Evolutionary conservation across 2,888 invertebrate species (phyloP), one percentile per base, ranked within the genome.

Genomic region (Pseudoips prasinana): DNA sequence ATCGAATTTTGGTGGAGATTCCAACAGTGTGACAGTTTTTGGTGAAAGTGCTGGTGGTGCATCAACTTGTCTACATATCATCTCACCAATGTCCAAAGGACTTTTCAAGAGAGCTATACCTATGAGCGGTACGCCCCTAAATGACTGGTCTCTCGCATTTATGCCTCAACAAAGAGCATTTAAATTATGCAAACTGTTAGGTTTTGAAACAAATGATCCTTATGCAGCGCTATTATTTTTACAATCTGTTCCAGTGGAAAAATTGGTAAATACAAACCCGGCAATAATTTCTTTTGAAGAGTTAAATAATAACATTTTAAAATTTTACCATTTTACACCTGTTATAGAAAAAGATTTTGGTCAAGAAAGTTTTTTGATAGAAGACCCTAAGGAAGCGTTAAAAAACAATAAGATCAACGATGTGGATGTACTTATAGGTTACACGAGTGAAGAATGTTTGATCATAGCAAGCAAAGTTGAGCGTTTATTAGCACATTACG

Each of bases 391-490:
- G 4, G 46, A 63, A 8, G 29, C 54, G 10, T 38, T 73, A 11
- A 71, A 61, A 57, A 73, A 78, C 17, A 92, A 92, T 10, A 76
- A 71, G 7, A 64, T 90, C 3, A 73, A 73, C 25, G 53, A 73
- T 20, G 86, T 92, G 1, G 94, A 94, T 0, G 86, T 94, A 66
- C 90, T 96, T 61, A 85, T 92, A 10, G 95, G 95, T 1, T 67
- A 92, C 6, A 94, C 92, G 5, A 90, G 90, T 1, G 90, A 92
- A 33, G 95, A 95, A 78, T 91, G 92, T 0, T 11, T 70, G 7
- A 1, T 70, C 1, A 53, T 29, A 0, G 14, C 67, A 9, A 19
- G 34, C 1, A 0, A 3, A 1, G 33, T 58, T 5, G 58, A 59
- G 29, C 10, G 33, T 0, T 10, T 10, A 1, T 7, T 55, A 0